A percentile compares a stretch with the other conserved stretches of the same genome.
Conservation (phyloP, 2,888 invertebrate species). For the Mythimna pallens region DNA sequence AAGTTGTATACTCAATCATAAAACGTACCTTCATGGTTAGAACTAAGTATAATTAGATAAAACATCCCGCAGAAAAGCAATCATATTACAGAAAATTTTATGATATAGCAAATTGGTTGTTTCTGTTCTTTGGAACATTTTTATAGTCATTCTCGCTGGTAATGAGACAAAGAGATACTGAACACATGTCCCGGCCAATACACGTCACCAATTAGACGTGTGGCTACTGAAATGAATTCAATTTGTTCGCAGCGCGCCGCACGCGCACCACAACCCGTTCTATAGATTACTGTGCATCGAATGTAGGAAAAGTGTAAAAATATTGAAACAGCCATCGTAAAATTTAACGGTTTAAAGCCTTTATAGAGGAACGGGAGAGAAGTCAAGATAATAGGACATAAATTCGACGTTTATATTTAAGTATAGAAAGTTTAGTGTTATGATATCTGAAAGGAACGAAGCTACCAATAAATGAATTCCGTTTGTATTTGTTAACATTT, state of each 20-base stretch:
- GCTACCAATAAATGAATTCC: constrained; percentile 18
- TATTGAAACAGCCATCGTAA: constrained; percentile 53
- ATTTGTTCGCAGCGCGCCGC: constrained; percentile 67
- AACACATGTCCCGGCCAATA: constrained; percentile 51
- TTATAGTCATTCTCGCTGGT: constrained; percentile 13
- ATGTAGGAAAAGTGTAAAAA: constrained; percentile 47
- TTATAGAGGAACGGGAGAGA: constrained; percentile 36
- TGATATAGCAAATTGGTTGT: constrained; percentile 16
- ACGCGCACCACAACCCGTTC: constrained; percentile 53
- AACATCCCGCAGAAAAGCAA: constrained; percentile 16
- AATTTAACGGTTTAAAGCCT: constrained; percentile 54
- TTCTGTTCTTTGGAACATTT: constrained; percentile 1
- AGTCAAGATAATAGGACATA: constrained; percentile 50
- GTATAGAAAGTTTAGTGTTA: constrained; percentile 42
- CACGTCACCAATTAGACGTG: constrained; percentile 77
- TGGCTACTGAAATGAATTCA: constrained; percentile 74
- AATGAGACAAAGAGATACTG: constrained; percentile 41
- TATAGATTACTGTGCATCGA: constrained; percentile 49
- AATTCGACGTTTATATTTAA: constrained; percentile 50
- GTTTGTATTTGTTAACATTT: constrained; percentile 33
- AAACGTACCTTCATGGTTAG: constrained; percentile 38
- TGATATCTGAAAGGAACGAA: constrained; percentile 32
- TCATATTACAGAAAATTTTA: constrained; percentile 22
- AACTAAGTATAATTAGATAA: constrained; percentile 41
- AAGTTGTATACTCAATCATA: constrained; percentile 61